Conservation (phyloP, 2,888 invertebrate genomes). For the Aphidius colemani region DNA sequence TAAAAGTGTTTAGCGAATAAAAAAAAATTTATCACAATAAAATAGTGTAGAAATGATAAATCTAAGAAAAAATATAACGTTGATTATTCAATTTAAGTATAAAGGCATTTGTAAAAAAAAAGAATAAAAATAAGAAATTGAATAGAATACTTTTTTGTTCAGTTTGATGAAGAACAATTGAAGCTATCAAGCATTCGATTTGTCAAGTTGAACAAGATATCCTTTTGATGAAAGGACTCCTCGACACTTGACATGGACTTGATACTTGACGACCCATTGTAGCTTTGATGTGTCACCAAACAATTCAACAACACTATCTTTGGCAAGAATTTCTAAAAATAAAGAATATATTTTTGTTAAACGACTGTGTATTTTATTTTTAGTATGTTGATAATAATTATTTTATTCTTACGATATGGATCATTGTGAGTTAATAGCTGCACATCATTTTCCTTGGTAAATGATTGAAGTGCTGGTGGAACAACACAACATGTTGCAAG, state of each 20-base stretch:
- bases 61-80: no score
- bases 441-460: conserved; percentile 88
- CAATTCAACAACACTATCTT: conserved; percentile 66
- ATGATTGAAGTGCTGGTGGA: conserved; percentile 85
- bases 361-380: conserved; percentile 11
- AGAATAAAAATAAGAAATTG: no score
- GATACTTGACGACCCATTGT: conserved; percentile 84
- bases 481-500: conserved; percentile 92
- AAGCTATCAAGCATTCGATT: conserved; percentile 27
- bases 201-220: conserved; percentile 68
- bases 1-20: no score
- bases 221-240: conserved; percentile 92
- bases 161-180: no score
- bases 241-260: conserved; percentile 87
- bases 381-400: conserved; percentile 4
- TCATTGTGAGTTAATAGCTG: conserved; percentile 95
- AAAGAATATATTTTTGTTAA: conserved; percentile 24
- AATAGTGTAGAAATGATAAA: no score
- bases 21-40: no score
- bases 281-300: conserved; percentile 58
- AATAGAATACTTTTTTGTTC: no score
- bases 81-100: no score
- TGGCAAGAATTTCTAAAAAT: conserved; percentile 64
- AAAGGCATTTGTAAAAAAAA: no score
- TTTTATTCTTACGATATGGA: conserved; percentile 72